These are phyloP conservation scores for Actinia equina DNA, from an alignment of 64 coral and sea anemone genomes.

Conservation along the genomic window DNA sequence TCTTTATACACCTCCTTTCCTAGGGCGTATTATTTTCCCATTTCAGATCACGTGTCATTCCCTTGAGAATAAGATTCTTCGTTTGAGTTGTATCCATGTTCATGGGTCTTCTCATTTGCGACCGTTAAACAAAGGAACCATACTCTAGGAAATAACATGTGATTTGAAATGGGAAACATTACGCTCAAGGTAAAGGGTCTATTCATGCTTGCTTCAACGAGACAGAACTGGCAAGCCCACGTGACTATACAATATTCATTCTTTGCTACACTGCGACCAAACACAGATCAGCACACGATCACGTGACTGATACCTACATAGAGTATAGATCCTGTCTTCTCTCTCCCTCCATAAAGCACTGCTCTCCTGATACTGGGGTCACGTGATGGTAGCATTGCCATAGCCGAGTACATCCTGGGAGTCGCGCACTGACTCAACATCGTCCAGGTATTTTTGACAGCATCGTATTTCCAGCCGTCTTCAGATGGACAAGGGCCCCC, in stretches of 20 bases:
- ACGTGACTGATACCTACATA: neutral
- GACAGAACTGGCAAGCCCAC: too few species aligned
- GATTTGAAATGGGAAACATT: too few species aligned
- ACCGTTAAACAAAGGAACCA: too few species aligned
- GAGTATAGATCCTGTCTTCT: slow-evolving; percentile 64
- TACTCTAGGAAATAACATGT: too few species aligned
- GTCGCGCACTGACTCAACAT: slow-evolving; percentile 66
- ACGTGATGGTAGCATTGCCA: slow-evolving; percentile 84
- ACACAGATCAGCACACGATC: neutral
- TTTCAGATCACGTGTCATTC: too few species aligned
- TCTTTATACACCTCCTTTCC: too few species aligned
- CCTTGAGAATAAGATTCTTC: too few species aligned
- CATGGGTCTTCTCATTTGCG: too few species aligned
- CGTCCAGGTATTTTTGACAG: slow-evolving; percentile 52
- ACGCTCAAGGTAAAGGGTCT: too few species aligned
- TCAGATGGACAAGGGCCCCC: slow-evolving; percentile 89
- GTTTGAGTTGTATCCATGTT: too few species aligned
- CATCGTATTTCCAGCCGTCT: slow-evolving; percentile 84
- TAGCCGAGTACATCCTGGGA: slow-evolving; percentile 63
- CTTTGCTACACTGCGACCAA: neutral
- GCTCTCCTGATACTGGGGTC: slow-evolving; percentile 50
- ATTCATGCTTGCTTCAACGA: neutral
- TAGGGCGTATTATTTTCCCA: too few species aligned
- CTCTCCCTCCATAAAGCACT: slow-evolving; percentile 80
- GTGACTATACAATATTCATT: too few species aligned